phyloP scores from a whole-genome alignment of 2,888 invertebrate species.

The Oscheius sp. region DNA sequence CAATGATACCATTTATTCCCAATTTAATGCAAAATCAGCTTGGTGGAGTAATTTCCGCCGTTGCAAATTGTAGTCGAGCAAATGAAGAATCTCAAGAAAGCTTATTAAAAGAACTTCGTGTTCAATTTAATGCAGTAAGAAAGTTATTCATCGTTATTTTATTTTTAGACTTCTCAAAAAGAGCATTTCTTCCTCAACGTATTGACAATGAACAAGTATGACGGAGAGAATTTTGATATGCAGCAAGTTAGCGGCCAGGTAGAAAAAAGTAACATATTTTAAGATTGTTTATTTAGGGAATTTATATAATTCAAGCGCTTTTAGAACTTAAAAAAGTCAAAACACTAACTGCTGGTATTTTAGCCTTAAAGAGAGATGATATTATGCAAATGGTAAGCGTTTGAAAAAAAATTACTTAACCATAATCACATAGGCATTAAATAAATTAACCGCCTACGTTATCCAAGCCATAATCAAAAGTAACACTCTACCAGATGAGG shows the following conservation, averaged over 20 bases:
- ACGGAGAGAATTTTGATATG: conserved; percentile 33
- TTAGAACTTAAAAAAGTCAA: conserved; percentile 42
- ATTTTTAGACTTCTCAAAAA: conserved; percentile 38
- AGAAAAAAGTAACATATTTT: neutral
- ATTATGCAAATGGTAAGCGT: conserved; percentile 41
- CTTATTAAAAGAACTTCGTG: conserved; percentile 38
- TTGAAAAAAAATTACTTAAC: too few species aligned
- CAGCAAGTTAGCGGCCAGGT: conserved; percentile 36
- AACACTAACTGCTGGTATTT: conserved; percentile 35
- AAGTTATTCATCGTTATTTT: conserved; percentile 20
- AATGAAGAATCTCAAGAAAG: conserved; percentile 35
- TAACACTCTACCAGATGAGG: conserved; percentile 31
- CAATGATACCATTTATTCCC: conserved; percentile 35
- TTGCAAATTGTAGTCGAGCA: conserved; percentile 34
- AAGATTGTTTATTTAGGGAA: conserved; percentile 34
- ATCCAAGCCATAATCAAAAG: conserved; percentile 41
- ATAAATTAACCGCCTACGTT: conserved; percentile 38
- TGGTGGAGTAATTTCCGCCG: conserved; percentile 35
- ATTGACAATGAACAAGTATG: conserved; percentile 44
- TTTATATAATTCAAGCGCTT: conserved; percentile 36
- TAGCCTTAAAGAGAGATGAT: conserved; percentile 27
- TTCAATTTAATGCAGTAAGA: conserved; percentile 35
- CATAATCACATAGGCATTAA: conserved; percentile 28
- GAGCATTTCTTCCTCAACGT: conserved; percentile 45
- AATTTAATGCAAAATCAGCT: conserved; percentile 34